Evolutionary conservation across 1,140 invertebrate genomes (phyloP).

Genomic region (Galleria mellonella): DNA sequence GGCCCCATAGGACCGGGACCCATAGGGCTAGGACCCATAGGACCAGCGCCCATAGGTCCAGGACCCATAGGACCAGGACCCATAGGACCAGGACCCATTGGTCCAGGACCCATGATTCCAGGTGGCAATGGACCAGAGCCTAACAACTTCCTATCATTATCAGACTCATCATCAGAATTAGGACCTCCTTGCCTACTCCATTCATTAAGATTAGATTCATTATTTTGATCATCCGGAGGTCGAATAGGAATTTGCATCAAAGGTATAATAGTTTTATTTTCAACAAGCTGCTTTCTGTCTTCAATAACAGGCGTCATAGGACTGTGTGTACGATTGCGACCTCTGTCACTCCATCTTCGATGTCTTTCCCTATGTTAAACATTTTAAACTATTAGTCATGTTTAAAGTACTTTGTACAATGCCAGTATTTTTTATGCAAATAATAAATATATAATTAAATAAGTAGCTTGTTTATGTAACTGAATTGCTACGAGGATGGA

Average conservation of each 20-base stretch:
- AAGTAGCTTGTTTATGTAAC: no score
- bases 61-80: constrained; percentile 19
- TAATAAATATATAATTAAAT: no score
- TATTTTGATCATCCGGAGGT: constrained; percentile 31
- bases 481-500: no score
- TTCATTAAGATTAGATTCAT: constrained; percentile 22
- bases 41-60: constrained; percentile 18
- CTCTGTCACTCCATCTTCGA: constrained; percentile 46
- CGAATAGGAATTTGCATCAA: constrained; percentile 54
- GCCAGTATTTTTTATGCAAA: no score
- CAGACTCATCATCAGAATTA: constrained; percentile 29
- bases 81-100: constrained; percentile 27
- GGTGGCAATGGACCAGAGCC: constrained; percentile 27
- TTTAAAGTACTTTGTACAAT: no score
- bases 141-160: constrained; percentile 9
- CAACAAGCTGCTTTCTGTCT: constrained; percentile 40
- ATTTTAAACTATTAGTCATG: no score
- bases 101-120: constrained; percentile 23
- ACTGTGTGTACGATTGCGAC: constrained; percentile 37
- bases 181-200: constrained; percentile 26
- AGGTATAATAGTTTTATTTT: constrained; percentile 40
- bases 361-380: constrained; percentile 34
- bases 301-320: constrained; percentile 49
- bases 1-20: constrained; percentile 28
- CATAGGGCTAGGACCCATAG: constrained; percentile 19